A percentile compares a stretch with the other conserved stretches of the same genome.
phyloP scores from a whole-genome alignment of 2,888 invertebrate species.

The Diplolepis rosae region DNA sequence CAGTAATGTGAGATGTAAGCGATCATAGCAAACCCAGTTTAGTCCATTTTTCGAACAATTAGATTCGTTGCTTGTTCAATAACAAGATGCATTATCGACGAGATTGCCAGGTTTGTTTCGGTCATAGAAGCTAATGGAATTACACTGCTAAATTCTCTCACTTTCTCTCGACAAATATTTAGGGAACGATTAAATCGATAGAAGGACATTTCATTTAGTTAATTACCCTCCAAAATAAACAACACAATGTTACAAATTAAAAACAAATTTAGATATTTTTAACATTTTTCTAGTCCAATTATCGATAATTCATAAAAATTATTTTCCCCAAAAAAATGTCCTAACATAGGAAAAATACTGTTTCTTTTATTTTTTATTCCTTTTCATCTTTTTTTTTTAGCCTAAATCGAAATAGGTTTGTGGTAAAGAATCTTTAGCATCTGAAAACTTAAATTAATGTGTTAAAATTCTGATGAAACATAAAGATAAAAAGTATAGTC shows the following conservation, averaged over 20 bases:
- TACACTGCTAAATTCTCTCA: constrained; percentile 14
- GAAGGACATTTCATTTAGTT: constrained; percentile 1
- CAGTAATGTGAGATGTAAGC: background rate
- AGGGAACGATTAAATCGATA: constrained; percentile 5
- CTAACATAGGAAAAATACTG: too few relatives aligned
- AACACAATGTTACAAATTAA: background rate
- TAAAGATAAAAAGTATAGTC: too few relatives aligned
- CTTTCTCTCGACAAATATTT: constrained; percentile 20
- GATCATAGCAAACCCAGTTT: background rate
- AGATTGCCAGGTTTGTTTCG: constrained; percentile 26
- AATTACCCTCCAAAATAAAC: background rate
- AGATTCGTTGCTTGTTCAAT: constrained; percentile 14
- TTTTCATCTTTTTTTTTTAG: too few relatives aligned
- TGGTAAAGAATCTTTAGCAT: too few relatives aligned
- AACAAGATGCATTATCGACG: constrained; percentile 7
- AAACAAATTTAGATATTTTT: too few relatives aligned
- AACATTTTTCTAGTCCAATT: background rate
- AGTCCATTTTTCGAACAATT: background rate
- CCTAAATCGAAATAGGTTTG: too few relatives aligned
- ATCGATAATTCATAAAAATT: too few relatives aligned
- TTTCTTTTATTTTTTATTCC: too few relatives aligned
- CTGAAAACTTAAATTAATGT: too few relatives aligned
- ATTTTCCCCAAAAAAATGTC: too few relatives aligned
- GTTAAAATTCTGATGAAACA: too few relatives aligned
- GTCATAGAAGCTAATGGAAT: constrained; percentile 11